Percentiles rank a stretch among this genome's conserved stretches.
Conservation (phyloP, 2,888 invertebrate genomes). For the Erebia palarica region DNA sequence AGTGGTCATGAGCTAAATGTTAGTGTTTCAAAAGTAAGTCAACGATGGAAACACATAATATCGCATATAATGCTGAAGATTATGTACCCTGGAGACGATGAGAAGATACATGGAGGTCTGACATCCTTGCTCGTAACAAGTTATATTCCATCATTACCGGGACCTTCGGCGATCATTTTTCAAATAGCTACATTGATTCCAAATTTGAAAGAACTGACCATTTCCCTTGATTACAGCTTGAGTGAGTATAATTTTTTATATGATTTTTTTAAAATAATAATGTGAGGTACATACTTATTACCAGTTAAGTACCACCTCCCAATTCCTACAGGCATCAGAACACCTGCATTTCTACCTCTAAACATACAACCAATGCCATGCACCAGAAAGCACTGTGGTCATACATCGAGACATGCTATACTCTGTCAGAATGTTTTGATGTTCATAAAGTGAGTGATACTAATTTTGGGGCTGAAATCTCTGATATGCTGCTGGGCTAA, state of each 20-base stretch:
- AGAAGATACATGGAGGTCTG: constrained; percentile 36
- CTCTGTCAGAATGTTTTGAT: too few relatives aligned
- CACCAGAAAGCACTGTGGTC: too few relatives aligned
- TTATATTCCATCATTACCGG: constrained; percentile 13
- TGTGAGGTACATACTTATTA: too few relatives aligned
- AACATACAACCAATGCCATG: too few relatives aligned
- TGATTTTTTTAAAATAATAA: too few relatives aligned
- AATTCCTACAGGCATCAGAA: too few relatives aligned
- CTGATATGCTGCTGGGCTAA: too few relatives aligned
- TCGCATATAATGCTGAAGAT: constrained; percentile 37
- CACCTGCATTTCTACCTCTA: too few relatives aligned
- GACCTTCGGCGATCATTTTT: constrained; percentile 16
- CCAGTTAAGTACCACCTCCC: too few relatives aligned
- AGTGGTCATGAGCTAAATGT: constrained; percentile 39
- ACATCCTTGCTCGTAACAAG: constrained; percentile 27
- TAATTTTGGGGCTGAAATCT: too few relatives aligned
- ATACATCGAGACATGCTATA: too few relatives aligned
- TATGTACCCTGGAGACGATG: constrained; percentile 30
- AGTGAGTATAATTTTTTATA: background rate
- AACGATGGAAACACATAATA: constrained; percentile 44
- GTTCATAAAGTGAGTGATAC: too few relatives aligned
- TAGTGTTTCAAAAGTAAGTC: constrained; percentile 43
- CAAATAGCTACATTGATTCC: constrained; percentile 24
- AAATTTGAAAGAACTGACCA: constrained; percentile 27
- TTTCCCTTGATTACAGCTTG: constrained; percentile 16